Evolutionary conservation across 2,888 invertebrate genomes (phyloP), one percentile per base, ranked within the genome.

Genomic region (Ornithoptera priamus): DNA sequence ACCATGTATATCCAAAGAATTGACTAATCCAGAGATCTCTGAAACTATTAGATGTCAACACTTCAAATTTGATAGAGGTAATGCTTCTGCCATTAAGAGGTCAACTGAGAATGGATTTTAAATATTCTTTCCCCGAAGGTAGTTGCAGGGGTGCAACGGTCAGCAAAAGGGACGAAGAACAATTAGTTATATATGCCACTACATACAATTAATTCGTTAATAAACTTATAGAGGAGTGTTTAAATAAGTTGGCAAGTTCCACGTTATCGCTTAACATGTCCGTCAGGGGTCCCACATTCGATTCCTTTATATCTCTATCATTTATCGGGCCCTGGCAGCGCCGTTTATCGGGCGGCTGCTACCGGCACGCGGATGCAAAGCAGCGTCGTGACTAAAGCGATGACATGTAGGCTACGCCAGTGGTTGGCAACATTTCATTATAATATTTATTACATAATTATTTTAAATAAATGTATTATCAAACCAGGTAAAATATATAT

Each of bases 311-410:
- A 69, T 69, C 65, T 69, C 50, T 50, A 66, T 61, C 70, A 62
- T 62, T 65, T 59, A 70, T 70, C 66, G 57, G 20, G n/a, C 63
- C 58, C 22, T 46, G 62, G 59, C 53, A 60, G 62, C 17, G 57
- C 17, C 68, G 64, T 42, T 59, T 67, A 67, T 60, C 20, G 70
- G 50, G 18, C 30, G 50, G 24, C 66, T 18, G 67, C 67, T 67
- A 70, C 67, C 64, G 64, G 53, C 39, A 20, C 61, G 66, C 61
- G 59, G n/a, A 67, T 67, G 67, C 64, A 70, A 67, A 61, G 24
- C 59, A 59, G 61, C 20, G 46, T 67, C 70, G 70, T 67, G 70
- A 70, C 66, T 64, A 61, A 36, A 24, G 12, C 67, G 67, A 63
- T 46, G 64, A 67, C 70, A 70, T 70, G 63, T 59, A 30, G 53